phyloP scores from a whole-genome alignment of 2,888 invertebrate genomes.

The Pomacea canaliculata region DNA sequence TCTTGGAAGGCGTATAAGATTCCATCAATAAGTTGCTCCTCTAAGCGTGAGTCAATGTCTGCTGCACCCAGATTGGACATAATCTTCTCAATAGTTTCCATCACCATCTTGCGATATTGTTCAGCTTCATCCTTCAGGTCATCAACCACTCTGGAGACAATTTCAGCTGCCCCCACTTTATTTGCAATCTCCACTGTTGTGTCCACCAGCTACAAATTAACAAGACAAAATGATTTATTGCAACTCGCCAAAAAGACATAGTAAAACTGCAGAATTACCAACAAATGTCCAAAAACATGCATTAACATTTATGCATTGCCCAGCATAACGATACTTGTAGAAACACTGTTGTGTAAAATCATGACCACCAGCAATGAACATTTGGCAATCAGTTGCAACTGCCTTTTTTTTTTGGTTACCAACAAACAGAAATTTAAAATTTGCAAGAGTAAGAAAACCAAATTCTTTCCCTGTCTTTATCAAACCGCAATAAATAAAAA shows the following conservation, averaged over 20 bases:
- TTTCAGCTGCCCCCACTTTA: constrained; percentile 99
- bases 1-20: constrained; percentile 99
- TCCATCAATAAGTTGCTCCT: constrained; percentile 99
- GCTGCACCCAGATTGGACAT: constrained; percentile 97
- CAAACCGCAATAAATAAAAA: no score
- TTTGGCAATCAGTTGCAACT: neutral
- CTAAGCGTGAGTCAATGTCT: constrained; percentile 96
- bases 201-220: constrained; percentile 83
- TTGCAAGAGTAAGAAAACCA: no score
- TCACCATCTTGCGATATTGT: constrained; percentile 99
- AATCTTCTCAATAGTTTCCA: constrained; percentile 99
- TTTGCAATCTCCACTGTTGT: constrained; percentile 99
- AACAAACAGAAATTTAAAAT: no score
- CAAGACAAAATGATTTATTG: neutral
- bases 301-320: neutral
- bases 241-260: no score
- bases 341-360: no score
- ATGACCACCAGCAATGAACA: neutral
- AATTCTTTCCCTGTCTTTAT: no score
- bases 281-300: neutral
- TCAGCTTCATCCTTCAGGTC: constrained; percentile 99
- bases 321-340: no score
- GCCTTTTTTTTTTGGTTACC: no score
- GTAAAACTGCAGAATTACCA: no score
- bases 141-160: constrained; percentile 97